Conservation (phyloP, 1,140 invertebrate genomes). For the Mylabris phalerata region DNA sequence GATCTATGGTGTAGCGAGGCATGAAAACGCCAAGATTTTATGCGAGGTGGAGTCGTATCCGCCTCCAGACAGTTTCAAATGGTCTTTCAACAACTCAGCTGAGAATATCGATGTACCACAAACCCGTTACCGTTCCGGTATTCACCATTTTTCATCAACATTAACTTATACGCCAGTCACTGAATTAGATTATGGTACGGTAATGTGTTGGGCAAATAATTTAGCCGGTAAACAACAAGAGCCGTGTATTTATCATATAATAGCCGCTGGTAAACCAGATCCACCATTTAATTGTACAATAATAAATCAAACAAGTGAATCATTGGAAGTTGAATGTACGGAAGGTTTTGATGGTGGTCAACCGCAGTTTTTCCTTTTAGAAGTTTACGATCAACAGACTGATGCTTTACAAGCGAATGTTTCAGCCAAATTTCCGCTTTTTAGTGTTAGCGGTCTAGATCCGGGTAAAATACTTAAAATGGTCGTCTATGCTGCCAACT, state of each 20-base stretch:
- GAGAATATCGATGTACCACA: conserved; percentile 69
- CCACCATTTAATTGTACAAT: conserved; percentile 72
- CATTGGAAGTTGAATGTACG: conserved; percentile 63
- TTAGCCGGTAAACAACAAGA: conserved; percentile 58
- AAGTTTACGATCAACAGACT: conserved; percentile 64
- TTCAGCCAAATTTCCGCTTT: conserved; percentile 57
- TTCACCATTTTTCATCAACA: conserved; percentile 57
- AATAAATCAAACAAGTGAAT: conserved; percentile 72
- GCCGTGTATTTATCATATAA: conserved; percentile 67
- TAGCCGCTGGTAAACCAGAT: conserved; percentile 71
- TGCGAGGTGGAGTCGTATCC: conserved; percentile 86
- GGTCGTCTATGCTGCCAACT: conserved; percentile 56
- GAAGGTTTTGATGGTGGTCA: conserved; percentile 77
- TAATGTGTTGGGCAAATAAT: conserved; percentile 59
- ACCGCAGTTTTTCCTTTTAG: conserved; percentile 50
- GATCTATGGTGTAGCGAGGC: conserved; percentile 76
- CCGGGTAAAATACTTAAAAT: conserved; percentile 63
- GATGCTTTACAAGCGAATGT: conserved; percentile 59
- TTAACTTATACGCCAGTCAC: conserved; percentile 72
- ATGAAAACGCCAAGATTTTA: conserved; percentile 70
- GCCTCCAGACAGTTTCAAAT: conserved; percentile 72
- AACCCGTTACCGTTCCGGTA: conserved; percentile 51
- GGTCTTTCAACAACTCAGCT: conserved; percentile 85
- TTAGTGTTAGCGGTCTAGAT: conserved; percentile 61
- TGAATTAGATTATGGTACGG: conserved; percentile 67